Percentiles rank a stretch among this genome's conserved stretches.
Evolutionary conservation across 1,140 invertebrate species (phyloP).

Genomic region (Drosophila carrolli): DNA sequence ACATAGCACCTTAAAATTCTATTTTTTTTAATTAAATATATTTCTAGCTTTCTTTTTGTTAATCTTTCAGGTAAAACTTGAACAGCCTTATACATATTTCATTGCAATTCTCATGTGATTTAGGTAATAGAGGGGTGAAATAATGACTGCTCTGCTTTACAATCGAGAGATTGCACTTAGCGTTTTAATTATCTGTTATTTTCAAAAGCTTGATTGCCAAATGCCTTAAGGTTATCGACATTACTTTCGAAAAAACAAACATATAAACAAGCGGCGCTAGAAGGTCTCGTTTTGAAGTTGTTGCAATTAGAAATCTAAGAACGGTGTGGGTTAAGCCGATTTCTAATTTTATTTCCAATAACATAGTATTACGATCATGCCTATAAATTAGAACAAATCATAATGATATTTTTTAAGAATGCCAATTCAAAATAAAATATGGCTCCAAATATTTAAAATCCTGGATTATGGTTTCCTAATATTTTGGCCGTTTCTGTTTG

Average conservation of each 20-base stretch:
- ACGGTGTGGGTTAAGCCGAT: background rate
- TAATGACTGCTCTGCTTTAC: constrained; percentile 7
- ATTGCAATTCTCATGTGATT: background rate
- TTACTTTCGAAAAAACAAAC: constrained; percentile 51
- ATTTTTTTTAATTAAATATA: too few relatives aligned
- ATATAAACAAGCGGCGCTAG: constrained; percentile 21
- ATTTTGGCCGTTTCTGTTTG: constrained; percentile 11
- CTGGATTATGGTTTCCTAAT: too few relatives aligned
- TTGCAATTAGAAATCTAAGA: constrained; percentile 22
- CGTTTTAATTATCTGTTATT: constrained; percentile 45
- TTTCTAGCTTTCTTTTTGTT: too few relatives aligned
- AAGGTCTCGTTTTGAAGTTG: constrained; percentile 30
- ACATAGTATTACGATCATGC: background rate
- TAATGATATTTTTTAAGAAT: background rate
- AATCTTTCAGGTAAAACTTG: background rate
- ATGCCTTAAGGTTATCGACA: constrained; percentile 63
- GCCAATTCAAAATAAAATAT: background rate
- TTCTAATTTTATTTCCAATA: background rate
- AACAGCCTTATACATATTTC: background rate
- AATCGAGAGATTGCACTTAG: constrained; percentile 44
- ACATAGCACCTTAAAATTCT: too few relatives aligned
- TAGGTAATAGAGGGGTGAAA: background rate
- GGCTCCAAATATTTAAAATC: background rate
- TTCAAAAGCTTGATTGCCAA: constrained; percentile 42
- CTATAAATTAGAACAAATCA: background rate